These are phyloP conservation scores for Choloepus hoffmanni DNA, from an alignment of 2,113 vertebrate species.

Conservation along the genomic window DNA sequence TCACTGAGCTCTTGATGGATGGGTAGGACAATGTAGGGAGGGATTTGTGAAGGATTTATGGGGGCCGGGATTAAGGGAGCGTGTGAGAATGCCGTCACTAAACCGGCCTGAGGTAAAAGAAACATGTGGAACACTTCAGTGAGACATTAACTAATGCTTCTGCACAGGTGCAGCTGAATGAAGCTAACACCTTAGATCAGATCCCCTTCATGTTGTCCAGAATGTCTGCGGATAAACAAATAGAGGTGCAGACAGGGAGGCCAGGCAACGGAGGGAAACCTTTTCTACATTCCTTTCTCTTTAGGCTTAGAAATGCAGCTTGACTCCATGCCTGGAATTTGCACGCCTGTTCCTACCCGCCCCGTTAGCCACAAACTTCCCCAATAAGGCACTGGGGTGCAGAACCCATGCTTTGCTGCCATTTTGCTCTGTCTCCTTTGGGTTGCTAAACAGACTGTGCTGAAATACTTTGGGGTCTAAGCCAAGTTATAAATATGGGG, in stretches of 20 bases:
- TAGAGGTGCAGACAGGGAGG: constrained; percentile 45
- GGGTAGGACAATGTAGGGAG: constrained; percentile 82
- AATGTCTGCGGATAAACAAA: constrained; percentile 81
- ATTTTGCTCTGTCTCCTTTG: not conserved
- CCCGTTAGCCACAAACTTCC: not conserved
- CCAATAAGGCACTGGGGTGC: not conserved
- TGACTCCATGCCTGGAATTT: constrained; percentile 4
- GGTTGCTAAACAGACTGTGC: not conserved
- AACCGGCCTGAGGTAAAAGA: constrained; percentile 81
- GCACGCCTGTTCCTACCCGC: not conserved
- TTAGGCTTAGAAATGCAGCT: constrained; percentile 22
- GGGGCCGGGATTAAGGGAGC: constrained; percentile 84
- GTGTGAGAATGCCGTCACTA: constrained; percentile 84
- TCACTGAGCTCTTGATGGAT: constrained; percentile 80
- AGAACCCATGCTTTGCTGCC: not conserved
- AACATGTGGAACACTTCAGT: constrained; percentile 87
- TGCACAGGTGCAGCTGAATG: constrained; percentile 85
- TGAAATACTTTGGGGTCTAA: not conserved
- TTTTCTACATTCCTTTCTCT: constrained; percentile 46
- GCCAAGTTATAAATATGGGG: not conserved
- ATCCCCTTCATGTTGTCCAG: constrained; percentile 64
- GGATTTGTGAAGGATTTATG: constrained; percentile 85
- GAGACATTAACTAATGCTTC: constrained; percentile 82
- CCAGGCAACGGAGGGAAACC: not conserved
- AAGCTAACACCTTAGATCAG: constrained; percentile 81